Conservation (phyloP, 2,888 invertebrate genomes). For the Hypena proboscidalis region DNA sequence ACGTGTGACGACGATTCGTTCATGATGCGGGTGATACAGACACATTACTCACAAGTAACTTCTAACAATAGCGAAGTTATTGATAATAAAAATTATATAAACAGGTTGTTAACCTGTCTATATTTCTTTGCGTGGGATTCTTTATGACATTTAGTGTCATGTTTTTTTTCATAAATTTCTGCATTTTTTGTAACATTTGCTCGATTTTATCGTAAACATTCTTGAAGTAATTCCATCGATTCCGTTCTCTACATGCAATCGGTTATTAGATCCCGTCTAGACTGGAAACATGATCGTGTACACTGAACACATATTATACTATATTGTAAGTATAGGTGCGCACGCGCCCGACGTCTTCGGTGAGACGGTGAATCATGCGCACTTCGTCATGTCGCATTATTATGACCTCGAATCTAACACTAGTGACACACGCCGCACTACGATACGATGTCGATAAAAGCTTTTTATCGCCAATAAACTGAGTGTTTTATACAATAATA, state of each 20-base stretch:
- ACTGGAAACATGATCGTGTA: conserved; percentile 36
- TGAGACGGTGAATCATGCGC: conserved; percentile 76
- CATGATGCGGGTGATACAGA: too few relatives aligned
- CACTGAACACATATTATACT: conserved; percentile 25
- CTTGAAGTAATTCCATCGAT: conserved; percentile 5
- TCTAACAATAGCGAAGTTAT: conserved; percentile 28
- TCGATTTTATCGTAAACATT: background rate
- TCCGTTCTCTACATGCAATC: conserved; percentile 4
- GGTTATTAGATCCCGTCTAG: conserved; percentile 27
- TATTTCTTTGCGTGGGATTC: too few relatives aligned
- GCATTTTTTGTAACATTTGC: too few relatives aligned
- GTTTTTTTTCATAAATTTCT: too few relatives aligned
- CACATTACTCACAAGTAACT: background rate
- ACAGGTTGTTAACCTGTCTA: conserved; percentile 13
- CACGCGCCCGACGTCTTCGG: conserved; percentile 44
- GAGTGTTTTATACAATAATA: background rate
- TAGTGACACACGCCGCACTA: conserved; percentile 47
- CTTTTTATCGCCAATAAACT: conserved; percentile 28
- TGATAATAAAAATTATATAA: conserved; percentile 16
- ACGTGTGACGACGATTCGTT: conserved; percentile 11
- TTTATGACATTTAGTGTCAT: too few relatives aligned
- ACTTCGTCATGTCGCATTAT: conserved; percentile 72
- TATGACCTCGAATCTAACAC: conserved; percentile 69
- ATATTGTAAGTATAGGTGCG: conserved; percentile 40
- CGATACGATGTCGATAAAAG: conserved; percentile 49